A percentile compares a stretch with the other conserved stretches of the same genome.
phyloP scores from a whole-genome alignment of 1,140 invertebrate species.

The Helicoverpa armigera region DNA sequence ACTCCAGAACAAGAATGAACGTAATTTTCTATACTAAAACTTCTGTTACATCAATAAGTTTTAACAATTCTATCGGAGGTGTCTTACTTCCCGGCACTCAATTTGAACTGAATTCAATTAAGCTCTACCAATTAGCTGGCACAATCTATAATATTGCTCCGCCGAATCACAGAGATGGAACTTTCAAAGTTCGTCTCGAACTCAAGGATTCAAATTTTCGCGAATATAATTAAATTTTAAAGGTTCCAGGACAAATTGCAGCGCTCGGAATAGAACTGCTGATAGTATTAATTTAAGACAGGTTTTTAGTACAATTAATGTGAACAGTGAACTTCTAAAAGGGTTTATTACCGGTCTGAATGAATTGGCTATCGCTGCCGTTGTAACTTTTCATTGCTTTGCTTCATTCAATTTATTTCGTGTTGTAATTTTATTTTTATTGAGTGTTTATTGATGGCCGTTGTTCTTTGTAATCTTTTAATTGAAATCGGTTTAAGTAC shows the following conservation, averaged over 20 bases:
- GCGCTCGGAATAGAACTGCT: slow-evolving; percentile 56
- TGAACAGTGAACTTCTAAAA: slow-evolving; percentile 51
- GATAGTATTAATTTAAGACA: slow-evolving; percentile 66
- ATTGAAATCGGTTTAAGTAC: no score
- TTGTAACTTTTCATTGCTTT: slow-evolving; percentile 55
- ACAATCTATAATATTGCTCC: slow-evolving; percentile 58
- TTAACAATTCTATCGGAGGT: slow-evolving; percentile 9
- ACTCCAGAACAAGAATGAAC: background rate
- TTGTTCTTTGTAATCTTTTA: no score
- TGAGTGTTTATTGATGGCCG: slow-evolving; percentile 19
- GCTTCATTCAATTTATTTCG: slow-evolving; percentile 54
- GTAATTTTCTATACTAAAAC: slow-evolving; percentile 1
- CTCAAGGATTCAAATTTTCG: slow-evolving; percentile 55
- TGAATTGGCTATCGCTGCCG: slow-evolving; percentile 55
- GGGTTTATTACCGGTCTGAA: slow-evolving; percentile 54
- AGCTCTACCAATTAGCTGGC: slow-evolving; percentile 58
- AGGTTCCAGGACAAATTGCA: slow-evolving; percentile 63
- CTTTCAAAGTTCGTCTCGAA: slow-evolving; percentile 50
- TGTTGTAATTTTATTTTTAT: slow-evolving; percentile 36
- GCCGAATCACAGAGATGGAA: slow-evolving; percentile 54
- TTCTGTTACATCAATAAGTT: slow-evolving; percentile 15
- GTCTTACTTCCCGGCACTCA: slow-evolving; percentile 30
- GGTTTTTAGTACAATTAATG: slow-evolving; percentile 66
- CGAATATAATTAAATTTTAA: slow-evolving; percentile 63
- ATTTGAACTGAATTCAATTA: slow-evolving; percentile 60